phyloP scores from a whole-genome alignment of 2,888 invertebrate species.

The Gortyna flavago region DNA sequence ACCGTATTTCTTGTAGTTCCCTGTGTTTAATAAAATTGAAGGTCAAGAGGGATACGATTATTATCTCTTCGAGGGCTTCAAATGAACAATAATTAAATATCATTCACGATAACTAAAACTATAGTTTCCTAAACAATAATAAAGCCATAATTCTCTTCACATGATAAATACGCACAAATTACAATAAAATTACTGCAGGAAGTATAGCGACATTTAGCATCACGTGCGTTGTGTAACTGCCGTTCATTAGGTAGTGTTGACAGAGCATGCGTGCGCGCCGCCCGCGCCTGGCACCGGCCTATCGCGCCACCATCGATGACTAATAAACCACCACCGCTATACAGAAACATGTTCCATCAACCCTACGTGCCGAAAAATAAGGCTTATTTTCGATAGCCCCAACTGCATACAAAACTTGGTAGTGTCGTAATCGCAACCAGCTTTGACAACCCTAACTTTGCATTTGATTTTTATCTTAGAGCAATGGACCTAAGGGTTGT shows the following conservation, averaged over 20 bases:
- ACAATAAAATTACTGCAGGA: conserved; percentile 87
- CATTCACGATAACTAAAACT: conserved; percentile 48
- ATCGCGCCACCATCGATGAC: conserved; percentile 90
- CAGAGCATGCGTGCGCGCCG: conserved; percentile 89
- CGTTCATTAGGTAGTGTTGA: conserved; percentile 90
- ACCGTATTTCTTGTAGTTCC: neutral
- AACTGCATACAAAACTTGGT: conserved; percentile 68
- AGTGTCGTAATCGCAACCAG: conserved; percentile 78
- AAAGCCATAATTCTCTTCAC: conserved; percentile 84
- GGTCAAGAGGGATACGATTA: neutral
- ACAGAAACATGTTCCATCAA: conserved; percentile 56
- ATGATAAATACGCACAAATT: conserved; percentile 90
- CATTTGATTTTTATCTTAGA: conserved; percentile 73
- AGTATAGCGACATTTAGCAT: conserved; percentile 87
- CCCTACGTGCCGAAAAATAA: conserved; percentile 55
- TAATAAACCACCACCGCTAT: conserved; percentile 83
- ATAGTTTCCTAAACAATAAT: conserved; percentile 69
- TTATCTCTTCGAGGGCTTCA: neutral
- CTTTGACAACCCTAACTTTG: conserved; percentile 72
- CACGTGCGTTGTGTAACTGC: conserved; percentile 89
- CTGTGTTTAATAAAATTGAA: neutral
- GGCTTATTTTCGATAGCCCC: conserved; percentile 38
- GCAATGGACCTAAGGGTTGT: conserved; percentile 66
- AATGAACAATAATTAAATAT: conserved; percentile 21
- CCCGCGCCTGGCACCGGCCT: conserved; percentile 86